Base-by-base conservation (phyloP, 2,113 vertebrate genomes). In the Cyprinodon variegatus region DNA sequence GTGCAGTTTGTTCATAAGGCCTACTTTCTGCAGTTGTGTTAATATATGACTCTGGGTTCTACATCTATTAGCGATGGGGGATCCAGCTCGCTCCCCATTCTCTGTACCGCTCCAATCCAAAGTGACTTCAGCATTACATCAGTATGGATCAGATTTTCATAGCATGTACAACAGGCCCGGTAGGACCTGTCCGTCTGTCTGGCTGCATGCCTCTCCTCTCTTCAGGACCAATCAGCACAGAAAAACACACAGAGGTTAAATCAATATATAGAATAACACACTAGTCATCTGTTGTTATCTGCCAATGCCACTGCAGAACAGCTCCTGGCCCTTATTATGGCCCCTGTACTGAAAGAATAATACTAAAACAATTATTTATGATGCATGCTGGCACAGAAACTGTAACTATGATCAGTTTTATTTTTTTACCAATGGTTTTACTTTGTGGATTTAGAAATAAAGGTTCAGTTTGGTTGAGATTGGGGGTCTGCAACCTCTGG, bases 51-150 rank as follows among this genome's bases (percentile, higher is more conserved):
- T 20, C 14, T 57, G 78, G 48, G 29, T 72, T 53, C 45, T 64
- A 38, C 37, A 61, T 83, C 68, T 29, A 71, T 74, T 40, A 75
- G 64, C 13, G 71, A 22, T 13, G 17, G 59, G 37, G 70, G 77
- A 57, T 78, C 62, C 67, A 20, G 63, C 37, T 62, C 15, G 15
- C 61, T 57, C 13, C 45, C 37, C 6, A 39, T 50, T 74, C 62
- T 57, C 71, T 6, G 45, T 62, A 29, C 53, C 53, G 29, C 61
- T 76, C 62, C 57, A 73, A 37, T 5, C 7, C 29, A 40, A 15
- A 78, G 73, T 64, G 73, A 67, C 79, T 71, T 74, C 43, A 78
- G 81, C 75, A 53, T 81, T 64, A 83, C 76, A 78, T 87, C 78
- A 82, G 65, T 39, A 29, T 11, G 12, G 85, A 41, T 84, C 76